These are phyloP conservation scores for Gallinago solitaria DNA, from an alignment of 2,797 vertebrate genomes.

Conservation along the genomic window DNA sequence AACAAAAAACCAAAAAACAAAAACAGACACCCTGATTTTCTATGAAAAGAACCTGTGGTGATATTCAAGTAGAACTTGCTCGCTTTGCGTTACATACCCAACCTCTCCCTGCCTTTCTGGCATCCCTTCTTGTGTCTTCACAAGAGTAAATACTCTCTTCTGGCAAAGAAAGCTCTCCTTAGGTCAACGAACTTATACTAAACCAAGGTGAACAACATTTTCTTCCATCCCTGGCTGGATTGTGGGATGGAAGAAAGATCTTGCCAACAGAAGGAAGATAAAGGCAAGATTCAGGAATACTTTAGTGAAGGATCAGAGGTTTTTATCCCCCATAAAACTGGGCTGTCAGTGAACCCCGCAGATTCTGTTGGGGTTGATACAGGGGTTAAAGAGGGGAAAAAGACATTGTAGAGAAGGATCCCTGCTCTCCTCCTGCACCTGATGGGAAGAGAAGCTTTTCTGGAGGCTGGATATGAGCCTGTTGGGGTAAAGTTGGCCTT, in stretches of 20 bases:
- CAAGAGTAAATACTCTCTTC: not conserved
- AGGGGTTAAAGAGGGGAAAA: not conserved
- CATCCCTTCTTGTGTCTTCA: not conserved
- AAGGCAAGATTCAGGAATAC: not conserved
- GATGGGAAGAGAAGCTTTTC: not conserved
- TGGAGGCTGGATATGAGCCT: not conserved
- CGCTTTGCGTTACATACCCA: not conserved
- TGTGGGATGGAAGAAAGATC: not conserved
- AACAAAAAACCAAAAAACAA: no score
- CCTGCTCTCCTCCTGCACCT: not conserved
- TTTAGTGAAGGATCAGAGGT: not conserved
- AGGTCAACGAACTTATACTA: not conserved
- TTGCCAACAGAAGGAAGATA: not conserved
- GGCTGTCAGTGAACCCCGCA: not conserved
- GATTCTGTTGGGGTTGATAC: not conserved
- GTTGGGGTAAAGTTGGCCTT: not conserved
- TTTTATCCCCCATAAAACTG: not conserved
- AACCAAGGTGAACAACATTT: not conserved
- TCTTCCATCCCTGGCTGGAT: not conserved
- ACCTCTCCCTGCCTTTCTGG: not conserved
- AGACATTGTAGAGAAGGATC: not conserved
- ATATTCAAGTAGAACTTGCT: not conserved
- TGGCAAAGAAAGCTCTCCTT: not conserved
- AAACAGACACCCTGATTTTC: not conserved
- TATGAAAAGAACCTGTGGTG: not conserved